These are phyloP conservation scores for Macquaria australasica DNA, from an alignment of 2,113 vertebrate genomes.

Conservation along the genomic window DNA sequence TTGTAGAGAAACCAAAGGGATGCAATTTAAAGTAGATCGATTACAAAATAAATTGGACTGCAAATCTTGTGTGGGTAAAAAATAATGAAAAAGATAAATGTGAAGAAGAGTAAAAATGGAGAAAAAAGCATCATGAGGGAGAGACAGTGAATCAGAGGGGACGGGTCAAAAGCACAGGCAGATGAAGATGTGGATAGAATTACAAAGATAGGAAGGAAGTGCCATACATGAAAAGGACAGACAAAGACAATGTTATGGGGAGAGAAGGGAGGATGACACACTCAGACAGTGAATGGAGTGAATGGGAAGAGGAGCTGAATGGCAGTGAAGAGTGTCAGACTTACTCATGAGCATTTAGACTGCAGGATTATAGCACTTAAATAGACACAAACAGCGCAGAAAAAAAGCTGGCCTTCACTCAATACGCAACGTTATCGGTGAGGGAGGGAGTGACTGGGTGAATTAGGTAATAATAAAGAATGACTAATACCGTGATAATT, in stretches of 20 bases:
- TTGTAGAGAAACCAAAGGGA: conserved; percentile 20
- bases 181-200: conserved; percentile 8
- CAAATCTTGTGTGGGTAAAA: conserved; percentile 37
- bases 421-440: not conserved
- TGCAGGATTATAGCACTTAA: not conserved
- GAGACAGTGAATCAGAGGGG: not conserved
- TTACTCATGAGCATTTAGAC: conserved; percentile 19
- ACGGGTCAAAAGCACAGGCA: not conserved
- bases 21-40: conserved; percentile 28
- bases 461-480: too few relatives aligned
- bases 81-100: conserved; percentile 26
- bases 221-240: not conserved
- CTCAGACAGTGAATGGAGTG: conserved; percentile 10
- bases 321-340: conserved; percentile 8
- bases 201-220: not conserved
- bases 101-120: not conserved
- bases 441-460: not conserved
- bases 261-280: not conserved
- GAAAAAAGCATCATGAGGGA: not conserved
- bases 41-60: conserved; percentile 30
- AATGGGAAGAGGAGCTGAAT: conserved; percentile 4
- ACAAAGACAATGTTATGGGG: not conserved
- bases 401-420: not conserved
- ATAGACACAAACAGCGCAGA: not conserved
- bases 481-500: not conserved